Evolutionary conservation across 2,113 vertebrate species (phyloP).

Genomic region (Erythrolamprus reginae): DNA sequence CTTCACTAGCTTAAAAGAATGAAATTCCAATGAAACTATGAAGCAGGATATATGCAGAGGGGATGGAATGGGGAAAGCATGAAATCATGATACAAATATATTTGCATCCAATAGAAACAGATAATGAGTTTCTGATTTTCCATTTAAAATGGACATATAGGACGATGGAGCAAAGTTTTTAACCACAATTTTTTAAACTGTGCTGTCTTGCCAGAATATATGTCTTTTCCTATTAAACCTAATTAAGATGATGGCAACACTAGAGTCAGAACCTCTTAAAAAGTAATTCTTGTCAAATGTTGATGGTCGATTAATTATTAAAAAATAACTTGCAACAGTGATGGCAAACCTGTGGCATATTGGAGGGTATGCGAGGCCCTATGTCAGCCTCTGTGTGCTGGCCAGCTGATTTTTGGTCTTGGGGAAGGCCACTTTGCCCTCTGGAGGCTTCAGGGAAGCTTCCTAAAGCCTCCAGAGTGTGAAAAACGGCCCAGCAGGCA

Average conservation of each 20-base stretch:
- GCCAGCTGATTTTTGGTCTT: no score
- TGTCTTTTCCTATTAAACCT: slow-evolving; percentile 30
- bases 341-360: no score
- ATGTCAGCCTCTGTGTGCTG: no score
- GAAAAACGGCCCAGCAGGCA: no score
- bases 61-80: background rate
- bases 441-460: no score
- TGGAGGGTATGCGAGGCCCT: no score
- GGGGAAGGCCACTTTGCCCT: no score
- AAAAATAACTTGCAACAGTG: background rate
- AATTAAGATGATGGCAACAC: slow-evolving; percentile 10
- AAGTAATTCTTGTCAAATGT: slow-evolving; percentile 14
- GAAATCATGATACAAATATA: background rate
- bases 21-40: background rate
- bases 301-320: background rate
- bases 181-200: slow-evolving; percentile 11
- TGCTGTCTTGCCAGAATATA: slow-evolving; percentile 11
- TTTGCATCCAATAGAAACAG: background rate
- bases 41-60: background rate
- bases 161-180: background rate
- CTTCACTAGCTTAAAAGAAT: background rate
- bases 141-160: background rate
- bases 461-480: no score
- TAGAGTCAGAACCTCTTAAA: background rate
- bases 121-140: background rate